These are phyloP conservation scores for Muricea muricata DNA, from an alignment of 92 coral and sea anemone species.

Conservation along the genomic window DNA sequence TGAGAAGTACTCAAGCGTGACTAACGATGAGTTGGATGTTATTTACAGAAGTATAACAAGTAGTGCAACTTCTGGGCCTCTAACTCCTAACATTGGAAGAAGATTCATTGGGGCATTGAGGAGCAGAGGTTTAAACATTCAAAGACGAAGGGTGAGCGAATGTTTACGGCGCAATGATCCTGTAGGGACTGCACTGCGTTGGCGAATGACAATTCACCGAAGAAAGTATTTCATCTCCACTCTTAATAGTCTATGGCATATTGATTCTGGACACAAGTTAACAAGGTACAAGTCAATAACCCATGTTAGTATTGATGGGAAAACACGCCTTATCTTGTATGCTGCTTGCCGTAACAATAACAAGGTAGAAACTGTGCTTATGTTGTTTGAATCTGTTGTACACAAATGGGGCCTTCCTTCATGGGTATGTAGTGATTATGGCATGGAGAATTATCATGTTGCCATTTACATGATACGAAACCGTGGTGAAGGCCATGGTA, in stretches of 20 bases:
- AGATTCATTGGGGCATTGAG: slow-evolving; percentile 56
- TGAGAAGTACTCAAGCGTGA: slow-evolving; percentile 55
- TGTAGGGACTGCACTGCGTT: slow-evolving; percentile 29
- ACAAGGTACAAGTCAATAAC: slow-evolving; percentile 24
- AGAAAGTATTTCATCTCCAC: slow-evolving; percentile 24
- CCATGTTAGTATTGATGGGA: slow-evolving; percentile 29
- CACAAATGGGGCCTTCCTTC: not conserved
- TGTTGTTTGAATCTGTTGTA: too few relatives aligned
- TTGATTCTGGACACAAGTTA: slow-evolving; percentile 25
- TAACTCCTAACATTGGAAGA: slow-evolving; percentile 56
- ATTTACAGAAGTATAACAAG: slow-evolving; percentile 51
- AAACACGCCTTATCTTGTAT: not conserved
- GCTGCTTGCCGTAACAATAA: not conserved
- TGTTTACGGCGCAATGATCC: slow-evolving; percentile 16
- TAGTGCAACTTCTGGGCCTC: slow-evolving; percentile 47
- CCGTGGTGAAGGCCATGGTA: not conserved
- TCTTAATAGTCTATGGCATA: slow-evolving; percentile 24
- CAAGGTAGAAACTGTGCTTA: not conserved
- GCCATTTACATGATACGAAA: not conserved
- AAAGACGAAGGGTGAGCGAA: not conserved
- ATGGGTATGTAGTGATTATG: not conserved
- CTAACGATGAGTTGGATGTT: slow-evolving; percentile 61
- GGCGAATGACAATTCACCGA: slow-evolving; percentile 18
- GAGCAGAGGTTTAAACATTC: slow-evolving; percentile 21
- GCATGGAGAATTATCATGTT: not conserved